Evolutionary conservation across 2,797 vertebrate genomes (phyloP).

Genomic region (Aldrovandia affinis): DNA sequence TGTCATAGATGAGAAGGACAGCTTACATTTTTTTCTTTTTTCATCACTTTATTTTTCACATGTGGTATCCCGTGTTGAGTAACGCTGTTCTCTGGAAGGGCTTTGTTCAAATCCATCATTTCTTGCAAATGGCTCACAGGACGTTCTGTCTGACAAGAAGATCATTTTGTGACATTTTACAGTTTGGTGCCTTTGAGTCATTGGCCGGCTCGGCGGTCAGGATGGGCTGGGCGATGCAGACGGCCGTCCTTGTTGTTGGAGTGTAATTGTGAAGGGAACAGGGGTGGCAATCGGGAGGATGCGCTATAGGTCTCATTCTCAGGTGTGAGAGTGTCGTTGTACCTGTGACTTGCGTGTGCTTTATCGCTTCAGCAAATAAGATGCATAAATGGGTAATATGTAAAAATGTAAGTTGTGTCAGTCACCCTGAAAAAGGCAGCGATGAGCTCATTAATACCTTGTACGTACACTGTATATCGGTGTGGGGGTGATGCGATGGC

Average conservation of each 20-base stretch:
- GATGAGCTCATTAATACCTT: not conserved
- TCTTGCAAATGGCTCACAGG: slow-evolving; percentile 32
- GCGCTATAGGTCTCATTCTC: not conserved
- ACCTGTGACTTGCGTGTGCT: not conserved
- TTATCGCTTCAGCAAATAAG: not conserved
- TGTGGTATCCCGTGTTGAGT: slow-evolving; percentile 11
- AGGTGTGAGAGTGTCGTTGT: not conserved
- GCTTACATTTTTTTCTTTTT: not conserved
- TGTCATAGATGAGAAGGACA: not conserved
- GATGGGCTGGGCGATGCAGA: slow-evolving; percentile 44
- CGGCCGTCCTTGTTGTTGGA: too few species aligned
- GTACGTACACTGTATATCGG: not conserved
- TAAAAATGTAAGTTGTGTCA: not conserved
- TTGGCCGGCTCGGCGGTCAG: slow-evolving; percentile 56
- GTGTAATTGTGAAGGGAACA: too few species aligned
- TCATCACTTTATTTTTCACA: slow-evolving; percentile 10
- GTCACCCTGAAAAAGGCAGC: not conserved
- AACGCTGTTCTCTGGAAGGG: slow-evolving; percentile 17
- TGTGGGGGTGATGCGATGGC: slow-evolving; percentile 18
- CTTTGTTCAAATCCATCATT: slow-evolving; percentile 7
- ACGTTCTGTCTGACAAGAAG: slow-evolving; percentile 62
- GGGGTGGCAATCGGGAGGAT: slow-evolving; percentile 35
- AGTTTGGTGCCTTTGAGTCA: slow-evolving; percentile 61
- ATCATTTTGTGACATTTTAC: slow-evolving; percentile 55
- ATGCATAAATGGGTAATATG: not conserved